Percentiles rank a stretch among this genome's conserved stretches.
Evolutionary conservation across 2,113 vertebrate species (phyloP).

Genomic region (Spea multiplicata): DNA sequence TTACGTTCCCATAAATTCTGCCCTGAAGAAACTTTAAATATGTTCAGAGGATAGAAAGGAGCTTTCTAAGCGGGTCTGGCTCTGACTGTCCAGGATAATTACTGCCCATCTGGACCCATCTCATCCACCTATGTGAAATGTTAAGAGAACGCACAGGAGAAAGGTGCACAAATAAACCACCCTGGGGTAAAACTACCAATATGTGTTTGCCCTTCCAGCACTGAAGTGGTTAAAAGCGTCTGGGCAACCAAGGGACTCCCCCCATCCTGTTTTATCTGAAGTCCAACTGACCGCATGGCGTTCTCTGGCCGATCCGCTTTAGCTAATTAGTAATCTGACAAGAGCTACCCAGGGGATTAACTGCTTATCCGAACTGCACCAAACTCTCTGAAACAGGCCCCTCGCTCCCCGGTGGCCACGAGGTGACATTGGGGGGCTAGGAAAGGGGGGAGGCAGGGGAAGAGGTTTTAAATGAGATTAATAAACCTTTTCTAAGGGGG

Average conservation of each 20-base stretch:
- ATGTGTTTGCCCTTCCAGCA: neutral
- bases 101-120: too few species aligned
- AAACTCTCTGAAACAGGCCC: constrained; percentile 72
- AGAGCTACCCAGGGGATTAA: constrained; percentile 78
- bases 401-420: constrained; percentile 59
- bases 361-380: constrained; percentile 69
- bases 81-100: too few species aligned
- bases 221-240: constrained; percentile 7
- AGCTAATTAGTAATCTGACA: constrained; percentile 85
- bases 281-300: constrained; percentile 67
- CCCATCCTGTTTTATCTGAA: constrained; percentile 71
- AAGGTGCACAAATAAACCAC: too few species aligned
- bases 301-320: constrained; percentile 77
- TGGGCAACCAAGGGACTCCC: constrained; percentile 7
- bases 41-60: too few species aligned
- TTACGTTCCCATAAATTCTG: neutral
- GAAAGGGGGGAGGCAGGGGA: constrained; percentile 50
- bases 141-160: too few species aligned
- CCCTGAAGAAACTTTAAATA: too few species aligned
- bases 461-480: constrained; percentile 54
- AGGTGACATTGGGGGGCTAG: constrained; percentile 67
- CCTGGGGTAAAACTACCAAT: too few species aligned
- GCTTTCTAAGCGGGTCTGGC: too few species aligned
- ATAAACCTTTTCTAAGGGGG: constrained; percentile 43
- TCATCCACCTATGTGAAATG: too few species aligned